These are phyloP conservation scores for Zootoca vivipara DNA, from an alignment of 2,113 vertebrate genomes.

Conservation along the genomic window DNA sequence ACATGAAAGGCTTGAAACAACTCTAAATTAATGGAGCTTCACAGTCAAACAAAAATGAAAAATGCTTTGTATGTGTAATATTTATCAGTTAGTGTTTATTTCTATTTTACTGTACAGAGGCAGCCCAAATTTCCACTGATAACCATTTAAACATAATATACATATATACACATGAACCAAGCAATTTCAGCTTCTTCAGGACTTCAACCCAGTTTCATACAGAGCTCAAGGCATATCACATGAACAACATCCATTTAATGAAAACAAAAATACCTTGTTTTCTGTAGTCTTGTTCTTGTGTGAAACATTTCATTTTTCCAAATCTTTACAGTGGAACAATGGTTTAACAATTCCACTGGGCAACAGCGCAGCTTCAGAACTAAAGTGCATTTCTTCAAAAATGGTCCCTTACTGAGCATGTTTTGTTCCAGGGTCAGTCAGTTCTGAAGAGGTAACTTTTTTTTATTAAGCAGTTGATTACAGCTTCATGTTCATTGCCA, in stretches of 20 bases:
- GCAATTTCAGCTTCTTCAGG: conserved; percentile 33
- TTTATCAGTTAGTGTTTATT: conserved; percentile 43
- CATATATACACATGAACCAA: conserved; percentile 46
- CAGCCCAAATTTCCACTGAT: conserved; percentile 41
- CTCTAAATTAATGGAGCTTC: background rate
- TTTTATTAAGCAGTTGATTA: conserved; percentile 5
- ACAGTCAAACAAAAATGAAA: background rate
- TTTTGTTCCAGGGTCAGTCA: background rate
- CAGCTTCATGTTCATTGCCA: background rate
- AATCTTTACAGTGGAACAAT: background rate
- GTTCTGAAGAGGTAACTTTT: background rate
- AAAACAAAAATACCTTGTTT: background rate
- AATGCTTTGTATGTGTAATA: background rate
- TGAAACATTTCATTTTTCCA: background rate
- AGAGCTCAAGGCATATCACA: conserved; percentile 40
- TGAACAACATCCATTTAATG: conserved; percentile 27
- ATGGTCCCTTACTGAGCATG: conserved; percentile 31
- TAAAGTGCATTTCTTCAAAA: conserved; percentile 60
- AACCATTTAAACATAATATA: conserved; percentile 41
- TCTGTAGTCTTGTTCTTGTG: background rate
- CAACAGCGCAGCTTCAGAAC: conserved; percentile 37
- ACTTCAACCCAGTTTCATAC: conserved; percentile 8
- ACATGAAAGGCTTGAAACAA: background rate
- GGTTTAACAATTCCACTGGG: background rate
- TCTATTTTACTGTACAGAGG: conserved; percentile 64